phyloP scores from a whole-genome alignment of 2,888 invertebrate species.

The Drosophila phalerata region DNA sequence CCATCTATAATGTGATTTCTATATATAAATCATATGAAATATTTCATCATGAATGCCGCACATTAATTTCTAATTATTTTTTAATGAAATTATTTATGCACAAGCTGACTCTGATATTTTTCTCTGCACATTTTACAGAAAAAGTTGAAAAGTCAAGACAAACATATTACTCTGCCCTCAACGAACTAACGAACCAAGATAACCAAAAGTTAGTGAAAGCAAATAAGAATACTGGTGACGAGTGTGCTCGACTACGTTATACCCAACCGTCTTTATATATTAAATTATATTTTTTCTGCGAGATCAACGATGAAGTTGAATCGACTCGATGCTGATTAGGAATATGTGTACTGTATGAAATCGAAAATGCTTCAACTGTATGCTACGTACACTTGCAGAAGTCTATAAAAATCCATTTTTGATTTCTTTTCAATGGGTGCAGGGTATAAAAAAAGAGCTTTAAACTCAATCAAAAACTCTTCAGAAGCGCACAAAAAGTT shows the following conservation, averaged over 20 bases:
- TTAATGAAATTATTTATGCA: slow-evolving; percentile 8
- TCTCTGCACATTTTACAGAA: slow-evolving; percentile 13
- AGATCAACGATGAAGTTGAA: neutral
- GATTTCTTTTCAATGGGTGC: neutral
- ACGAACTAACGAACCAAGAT: slow-evolving; percentile 50
- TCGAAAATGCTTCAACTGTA: neutral
- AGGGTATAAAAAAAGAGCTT: slow-evolving; percentile 15
- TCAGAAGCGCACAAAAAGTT: slow-evolving; percentile 53
- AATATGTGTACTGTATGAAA: neutral
- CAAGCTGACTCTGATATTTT: neutral
- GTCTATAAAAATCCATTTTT: neutral
- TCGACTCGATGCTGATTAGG: neutral
- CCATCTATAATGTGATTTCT: neutral
- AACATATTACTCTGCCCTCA: slow-evolving; percentile 43
- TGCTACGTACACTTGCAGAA: too few relatives aligned
- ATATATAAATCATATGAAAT: neutral
- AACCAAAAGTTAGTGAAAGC: slow-evolving; percentile 19
- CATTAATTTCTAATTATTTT: slow-evolving; percentile 1
- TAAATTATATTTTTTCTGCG: neutral
- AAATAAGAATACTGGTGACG: neutral
- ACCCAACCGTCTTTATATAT: neutral
- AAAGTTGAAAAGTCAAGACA: slow-evolving; percentile 45
- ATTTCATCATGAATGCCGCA: neutral
- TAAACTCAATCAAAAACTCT: slow-evolving; percentile 75
- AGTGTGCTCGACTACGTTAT: neutral